Conservation (phyloP, 2,888 invertebrate species). For the Patella pellucida region DNA sequence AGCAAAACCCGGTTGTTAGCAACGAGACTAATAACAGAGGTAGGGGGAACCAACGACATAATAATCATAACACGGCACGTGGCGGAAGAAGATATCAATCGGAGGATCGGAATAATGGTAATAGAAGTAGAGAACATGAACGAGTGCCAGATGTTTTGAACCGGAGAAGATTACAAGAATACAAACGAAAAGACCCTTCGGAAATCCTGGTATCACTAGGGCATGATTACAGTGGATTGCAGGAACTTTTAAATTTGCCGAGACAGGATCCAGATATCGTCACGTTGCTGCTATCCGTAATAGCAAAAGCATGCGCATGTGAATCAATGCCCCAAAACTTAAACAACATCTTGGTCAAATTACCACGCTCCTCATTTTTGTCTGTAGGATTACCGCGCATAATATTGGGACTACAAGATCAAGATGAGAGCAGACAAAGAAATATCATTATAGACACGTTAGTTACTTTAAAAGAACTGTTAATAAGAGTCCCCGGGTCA, state of each 20-base stretch:
- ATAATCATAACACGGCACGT: not conserved
- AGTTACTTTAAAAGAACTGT: not conserved
- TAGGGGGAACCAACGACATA: too few species aligned
- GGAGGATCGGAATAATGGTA: not conserved
- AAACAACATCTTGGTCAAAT: not conserved
- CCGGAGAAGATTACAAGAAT: not conserved
- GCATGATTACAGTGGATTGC: not conserved
- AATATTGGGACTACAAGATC: not conserved
- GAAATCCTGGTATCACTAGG: not conserved
- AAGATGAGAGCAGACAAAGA: not conserved
- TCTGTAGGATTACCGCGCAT: not conserved
- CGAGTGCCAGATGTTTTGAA: not conserved
- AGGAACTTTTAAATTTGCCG: not conserved
- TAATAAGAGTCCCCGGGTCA: not conserved
- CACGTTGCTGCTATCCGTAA: not conserved
- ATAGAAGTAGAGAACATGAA: not conserved
- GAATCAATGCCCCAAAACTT: not conserved
- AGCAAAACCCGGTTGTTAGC: not conserved
- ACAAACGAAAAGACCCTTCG: not conserved
- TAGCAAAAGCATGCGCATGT: not conserved
- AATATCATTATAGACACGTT: not conserved
- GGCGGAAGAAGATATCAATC: not conserved
- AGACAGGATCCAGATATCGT: not conserved
- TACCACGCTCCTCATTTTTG: not conserved
- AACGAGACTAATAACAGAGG: too few species aligned